Evolutionary conservation across 2,113 vertebrate species (phyloP).

Genomic region (Otus sunia): DNA sequence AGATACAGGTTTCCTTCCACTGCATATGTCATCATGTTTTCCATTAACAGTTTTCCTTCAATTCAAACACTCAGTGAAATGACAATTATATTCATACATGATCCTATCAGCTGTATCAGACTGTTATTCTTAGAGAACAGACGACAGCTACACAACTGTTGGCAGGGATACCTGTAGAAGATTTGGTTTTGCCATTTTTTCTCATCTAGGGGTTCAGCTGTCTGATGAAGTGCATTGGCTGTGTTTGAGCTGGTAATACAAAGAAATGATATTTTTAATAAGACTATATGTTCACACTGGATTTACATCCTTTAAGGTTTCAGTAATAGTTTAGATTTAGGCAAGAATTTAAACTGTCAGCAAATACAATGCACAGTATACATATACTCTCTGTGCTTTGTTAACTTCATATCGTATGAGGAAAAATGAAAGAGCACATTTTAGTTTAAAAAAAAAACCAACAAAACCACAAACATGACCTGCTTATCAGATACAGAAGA

Average conservation of each 20-base stretch:
- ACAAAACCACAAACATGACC: neutral
- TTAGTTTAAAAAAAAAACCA: neutral
- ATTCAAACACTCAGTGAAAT: neutral
- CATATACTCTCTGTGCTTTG: neutral
- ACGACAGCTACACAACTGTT: neutral
- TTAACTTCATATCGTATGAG: neutral
- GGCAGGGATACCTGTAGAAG: neutral
- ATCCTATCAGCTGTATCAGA: neutral
- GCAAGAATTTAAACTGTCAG: neutral
- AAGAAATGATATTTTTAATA: neutral
- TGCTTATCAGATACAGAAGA: neutral
- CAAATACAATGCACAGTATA: neutral
- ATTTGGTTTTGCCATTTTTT: neutral
- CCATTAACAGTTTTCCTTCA: neutral
- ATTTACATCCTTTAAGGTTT: neutral
- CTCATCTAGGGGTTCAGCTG: neutral
- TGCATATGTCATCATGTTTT: neutral
- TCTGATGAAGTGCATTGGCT: neutral
- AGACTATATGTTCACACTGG: neutral
- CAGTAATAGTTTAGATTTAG: neutral
- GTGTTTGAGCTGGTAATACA: neutral
- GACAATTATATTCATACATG: neutral
- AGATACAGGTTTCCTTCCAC: neutral
- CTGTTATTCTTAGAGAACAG: neutral
- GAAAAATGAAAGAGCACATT: neutral